These are phyloP conservation scores for Glaucopsyche alexis DNA, from an alignment of 2,888 invertebrate species.

Conservation along the genomic window DNA sequence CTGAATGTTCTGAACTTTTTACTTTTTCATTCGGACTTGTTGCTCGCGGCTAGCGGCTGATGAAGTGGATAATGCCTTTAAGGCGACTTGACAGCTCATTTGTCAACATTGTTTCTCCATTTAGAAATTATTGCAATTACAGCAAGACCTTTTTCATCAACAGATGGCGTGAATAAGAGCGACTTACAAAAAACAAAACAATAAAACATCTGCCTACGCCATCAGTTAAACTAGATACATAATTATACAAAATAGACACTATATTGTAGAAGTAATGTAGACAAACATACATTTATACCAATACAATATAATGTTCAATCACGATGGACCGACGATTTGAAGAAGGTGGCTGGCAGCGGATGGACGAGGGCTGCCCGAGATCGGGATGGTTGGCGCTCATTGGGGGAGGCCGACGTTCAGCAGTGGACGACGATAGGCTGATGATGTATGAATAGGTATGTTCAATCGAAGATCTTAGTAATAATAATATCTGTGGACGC, in stretches of 20 bases:
- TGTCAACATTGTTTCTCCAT: constrained; percentile 12
- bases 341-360: too few relatives aligned
- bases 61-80: constrained; percentile 11
- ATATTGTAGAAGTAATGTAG: too few relatives aligned
- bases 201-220: not conserved
- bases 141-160: not conserved
- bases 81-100: constrained; percentile 15
- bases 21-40: constrained; percentile 31
- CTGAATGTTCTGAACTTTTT: constrained; percentile 22
- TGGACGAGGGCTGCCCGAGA: too few relatives aligned
- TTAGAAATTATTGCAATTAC: not conserved
- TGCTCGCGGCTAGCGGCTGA: constrained; percentile 27
- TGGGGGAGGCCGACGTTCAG: too few relatives aligned
- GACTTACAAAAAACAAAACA: not conserved
- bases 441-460: too few relatives aligned
- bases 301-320: too few relatives aligned
- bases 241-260: not conserved
- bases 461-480: too few relatives aligned
- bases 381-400: too few relatives aligned
- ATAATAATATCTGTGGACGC: too few relatives aligned
- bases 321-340: too few relatives aligned
- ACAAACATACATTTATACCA: too few relatives aligned
- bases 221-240: not conserved
- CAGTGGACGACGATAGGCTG: too few relatives aligned
- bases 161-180: not conserved